A percentile compares a stretch with the other conserved stretches of the same genome.
Conservation (phyloP, 1,140 invertebrate genomes). For the Octopus bimaculoides region DNA sequence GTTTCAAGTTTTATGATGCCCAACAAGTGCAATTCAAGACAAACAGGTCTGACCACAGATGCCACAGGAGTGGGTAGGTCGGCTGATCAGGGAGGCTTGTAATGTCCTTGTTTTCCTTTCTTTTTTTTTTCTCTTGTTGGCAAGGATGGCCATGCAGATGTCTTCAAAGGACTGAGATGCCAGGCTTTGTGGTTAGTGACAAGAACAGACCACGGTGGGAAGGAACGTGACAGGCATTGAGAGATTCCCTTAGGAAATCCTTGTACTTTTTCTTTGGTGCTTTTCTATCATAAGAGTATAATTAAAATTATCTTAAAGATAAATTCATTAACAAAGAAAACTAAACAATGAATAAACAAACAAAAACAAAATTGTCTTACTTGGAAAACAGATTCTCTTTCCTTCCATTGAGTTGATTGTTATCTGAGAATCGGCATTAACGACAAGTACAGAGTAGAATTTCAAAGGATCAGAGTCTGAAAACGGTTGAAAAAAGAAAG, state of each 20-base stretch:
- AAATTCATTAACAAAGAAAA: background rate
- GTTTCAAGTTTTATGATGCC: too few relatives aligned
- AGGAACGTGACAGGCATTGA: background rate
- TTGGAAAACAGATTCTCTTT: conserved; percentile 71
- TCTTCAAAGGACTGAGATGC: background rate
- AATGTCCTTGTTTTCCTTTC: too few relatives aligned
- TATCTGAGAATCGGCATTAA: conserved; percentile 66
- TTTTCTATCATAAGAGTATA: background rate
- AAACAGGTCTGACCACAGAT: too few relatives aligned
- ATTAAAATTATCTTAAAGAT: background rate
- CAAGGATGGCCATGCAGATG: background rate
- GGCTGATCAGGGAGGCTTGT: too few relatives aligned
- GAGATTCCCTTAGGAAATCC: background rate
- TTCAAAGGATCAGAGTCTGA: conserved; percentile 61
- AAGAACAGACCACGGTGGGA: background rate
- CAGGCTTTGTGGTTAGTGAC: background rate
- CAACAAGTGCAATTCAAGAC: too few relatives aligned
- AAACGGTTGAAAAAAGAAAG: conserved; percentile 7
- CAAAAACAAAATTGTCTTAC: conserved; percentile 24
- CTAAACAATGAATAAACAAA: background rate
- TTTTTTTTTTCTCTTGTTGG: too few relatives aligned
- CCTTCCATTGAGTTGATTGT: conserved; percentile 69
- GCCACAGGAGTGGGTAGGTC: too few relatives aligned
- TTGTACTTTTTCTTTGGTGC: background rate
- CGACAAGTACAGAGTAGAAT: conserved; percentile 86